Conservation (phyloP, 2,888 invertebrate genomes). For the Eutolmus rufibarbis region DNA sequence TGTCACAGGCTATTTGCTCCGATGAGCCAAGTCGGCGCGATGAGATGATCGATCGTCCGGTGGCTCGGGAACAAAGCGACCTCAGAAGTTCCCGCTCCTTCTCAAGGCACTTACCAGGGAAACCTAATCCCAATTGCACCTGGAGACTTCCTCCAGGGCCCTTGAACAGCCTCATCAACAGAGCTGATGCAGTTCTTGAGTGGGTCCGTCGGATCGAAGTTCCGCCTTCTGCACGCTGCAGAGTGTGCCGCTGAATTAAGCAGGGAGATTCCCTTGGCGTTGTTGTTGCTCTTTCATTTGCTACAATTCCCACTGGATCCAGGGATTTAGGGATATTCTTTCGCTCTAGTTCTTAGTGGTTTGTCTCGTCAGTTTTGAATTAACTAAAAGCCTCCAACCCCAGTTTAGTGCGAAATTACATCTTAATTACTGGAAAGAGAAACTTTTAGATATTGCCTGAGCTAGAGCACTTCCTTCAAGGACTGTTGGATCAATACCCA, state of each 20-base stretch:
- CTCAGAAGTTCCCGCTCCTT: neutral
- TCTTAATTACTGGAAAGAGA: neutral
- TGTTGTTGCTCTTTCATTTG: neutral
- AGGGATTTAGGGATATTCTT: neutral
- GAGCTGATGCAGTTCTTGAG: neutral
- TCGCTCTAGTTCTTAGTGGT: neutral
- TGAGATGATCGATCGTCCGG: neutral
- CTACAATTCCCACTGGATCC: neutral
- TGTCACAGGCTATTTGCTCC: neutral
- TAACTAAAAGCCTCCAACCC: neutral
- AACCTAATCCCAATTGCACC: slow-evolving; percentile 2
- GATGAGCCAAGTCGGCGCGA: neutral
- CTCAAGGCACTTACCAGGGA: neutral
- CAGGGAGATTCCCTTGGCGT: neutral
- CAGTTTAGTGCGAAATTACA: neutral
- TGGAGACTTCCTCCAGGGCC: neutral
- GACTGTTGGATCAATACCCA: neutral
- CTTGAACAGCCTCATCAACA: neutral
- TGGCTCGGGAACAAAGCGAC: neutral
- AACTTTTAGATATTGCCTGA: neutral
- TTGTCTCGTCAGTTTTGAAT: neutral
- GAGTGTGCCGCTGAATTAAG: neutral
- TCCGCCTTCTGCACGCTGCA: neutral
- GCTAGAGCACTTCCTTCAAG: neutral
- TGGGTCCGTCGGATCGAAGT: neutral